These are phyloP conservation scores for Polydrusus pterygomalis DNA, from an alignment of 2,888 invertebrate species.

Conservation along the genomic window DNA sequence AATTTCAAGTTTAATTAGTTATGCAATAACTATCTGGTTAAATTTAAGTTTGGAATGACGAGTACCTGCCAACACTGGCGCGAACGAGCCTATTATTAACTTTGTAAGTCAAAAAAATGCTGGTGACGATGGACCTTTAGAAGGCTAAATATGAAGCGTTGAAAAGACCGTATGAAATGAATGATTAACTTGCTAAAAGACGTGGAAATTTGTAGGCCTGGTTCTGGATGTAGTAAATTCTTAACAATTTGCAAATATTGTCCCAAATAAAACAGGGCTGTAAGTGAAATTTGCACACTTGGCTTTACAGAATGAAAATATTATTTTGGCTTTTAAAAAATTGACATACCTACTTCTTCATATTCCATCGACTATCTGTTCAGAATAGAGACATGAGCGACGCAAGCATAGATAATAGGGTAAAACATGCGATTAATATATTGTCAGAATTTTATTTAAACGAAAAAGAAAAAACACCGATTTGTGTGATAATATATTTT, in stretches of 20 bases:
- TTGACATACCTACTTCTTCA: no score
- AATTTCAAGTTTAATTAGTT: constrained; percentile 16
- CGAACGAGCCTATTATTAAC: constrained; percentile 21
- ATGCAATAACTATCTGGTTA: constrained; percentile 23
- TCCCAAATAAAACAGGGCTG: background rate
- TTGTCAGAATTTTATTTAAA: no score
- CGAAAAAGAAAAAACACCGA: no score
- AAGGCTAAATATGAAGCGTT: constrained; percentile 21
- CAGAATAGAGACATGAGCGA: no score
- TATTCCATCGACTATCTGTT: no score
- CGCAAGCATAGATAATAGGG: no score
- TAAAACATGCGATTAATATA: no score
- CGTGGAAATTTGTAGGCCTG: constrained; percentile 3
- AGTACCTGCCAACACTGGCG: constrained; percentile 2
- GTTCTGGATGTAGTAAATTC: background rate
- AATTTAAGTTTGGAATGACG: constrained; percentile 23
- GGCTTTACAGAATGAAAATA: no score
- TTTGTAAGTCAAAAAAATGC: constrained; percentile 16
- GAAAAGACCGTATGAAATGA: constrained; percentile 17
- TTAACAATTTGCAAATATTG: background rate
- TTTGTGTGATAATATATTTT: no score
- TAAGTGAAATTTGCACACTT: no score
- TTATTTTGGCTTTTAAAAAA: no score
- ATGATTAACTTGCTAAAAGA: constrained; percentile 11
- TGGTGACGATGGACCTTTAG: constrained; percentile 16